Percentiles rank a stretch among this genome's conserved stretches.
Evolutionary conservation across 2,113 vertebrate species (phyloP).

Genomic region (Macquaria ambigua): DNA sequence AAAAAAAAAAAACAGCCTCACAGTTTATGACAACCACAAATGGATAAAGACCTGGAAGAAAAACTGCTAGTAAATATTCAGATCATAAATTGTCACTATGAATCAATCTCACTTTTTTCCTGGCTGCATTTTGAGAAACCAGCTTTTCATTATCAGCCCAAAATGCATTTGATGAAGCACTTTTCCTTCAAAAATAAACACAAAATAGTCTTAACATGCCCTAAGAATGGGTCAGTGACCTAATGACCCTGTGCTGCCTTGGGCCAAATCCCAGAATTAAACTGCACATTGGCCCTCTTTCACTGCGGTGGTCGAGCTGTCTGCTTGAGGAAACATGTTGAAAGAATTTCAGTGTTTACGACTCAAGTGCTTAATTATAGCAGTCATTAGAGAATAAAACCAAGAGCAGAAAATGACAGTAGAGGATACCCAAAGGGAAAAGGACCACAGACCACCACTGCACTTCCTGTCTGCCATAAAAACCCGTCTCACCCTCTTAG

Average conservation of each 20-base stretch:
- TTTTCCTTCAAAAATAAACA: conserved; percentile 52
- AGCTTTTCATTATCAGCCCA: conserved; percentile 7
- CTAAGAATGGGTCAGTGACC: conserved; percentile 44
- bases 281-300: conserved; percentile 3
- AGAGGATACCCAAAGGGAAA: conserved; percentile 3
- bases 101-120: not conserved
- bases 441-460: conserved; percentile 46
- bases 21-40: not conserved
- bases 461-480: conserved; percentile 42
- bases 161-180: conserved; percentile 26
- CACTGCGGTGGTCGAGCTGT: not conserved
- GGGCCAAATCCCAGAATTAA: conserved; percentile 31
- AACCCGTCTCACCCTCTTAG: conserved; percentile 16
- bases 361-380: conserved; percentile 68
- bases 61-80: not conserved
- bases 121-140: not conserved
- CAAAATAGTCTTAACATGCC: conserved; percentile 21
- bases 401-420: conserved; percentile 67
- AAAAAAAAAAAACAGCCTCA: not conserved
- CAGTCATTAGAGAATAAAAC: conserved; percentile 60
- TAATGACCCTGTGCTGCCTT: conserved; percentile 51
- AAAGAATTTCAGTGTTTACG: conserved; percentile 73
- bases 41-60: not conserved
- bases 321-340: conserved; percentile 68
- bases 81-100: not conserved